Base-by-base conservation (phyloP, 1,140 invertebrate genomes). In the Saxidomus purpurata region DNA sequence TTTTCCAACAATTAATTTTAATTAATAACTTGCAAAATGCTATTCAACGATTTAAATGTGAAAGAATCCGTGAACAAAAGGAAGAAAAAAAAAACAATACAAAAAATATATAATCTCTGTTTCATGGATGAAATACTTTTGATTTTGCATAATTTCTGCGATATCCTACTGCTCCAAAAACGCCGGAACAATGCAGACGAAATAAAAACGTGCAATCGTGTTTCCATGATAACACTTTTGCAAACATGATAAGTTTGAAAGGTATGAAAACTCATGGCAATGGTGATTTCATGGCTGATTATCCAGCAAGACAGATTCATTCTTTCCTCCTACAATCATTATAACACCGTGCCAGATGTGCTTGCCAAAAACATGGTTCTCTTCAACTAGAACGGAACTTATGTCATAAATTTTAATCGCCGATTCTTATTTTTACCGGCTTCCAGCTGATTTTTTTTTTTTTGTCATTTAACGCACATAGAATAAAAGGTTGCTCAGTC, bases 331-430 rank as follows among this genome's bases (percentile, higher is more conserved):
- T 15, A 25, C 59, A 63, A 63, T 63, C n/a, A 63, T 28, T n/a
- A 63, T n/a, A 63, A 63, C 43, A 63, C 25, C 25, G n/a, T 63
- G 59, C 59, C 59, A 63, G 59, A 63, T 63, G 25, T 8, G 22
- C 25, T 63, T 63, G 59, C 59, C 59, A 63, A 63, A 63, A 63
- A 63, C 59, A 63, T 63, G 59, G 59, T 63, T 63, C 59, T 63
- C 28, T 63, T 63, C 59, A 63, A 28, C 6, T 28, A n/a, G n/a
- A 63, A 25, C 59, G 59, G 59, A 63, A 63, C 25, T 25, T 63
- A 25, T 63, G 59, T 63, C 59, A 63, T 63, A 63, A 63, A 63
- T 63, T 63, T 63, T 28, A 63, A 63, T 28, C 59, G 22, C 28
- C 8, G 8, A 28, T 63, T 63, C 59, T 28, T 25, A 63, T 63